phyloP scores from a whole-genome alignment of 2,113 vertebrate species.

The Pithys albifrons region DNA sequence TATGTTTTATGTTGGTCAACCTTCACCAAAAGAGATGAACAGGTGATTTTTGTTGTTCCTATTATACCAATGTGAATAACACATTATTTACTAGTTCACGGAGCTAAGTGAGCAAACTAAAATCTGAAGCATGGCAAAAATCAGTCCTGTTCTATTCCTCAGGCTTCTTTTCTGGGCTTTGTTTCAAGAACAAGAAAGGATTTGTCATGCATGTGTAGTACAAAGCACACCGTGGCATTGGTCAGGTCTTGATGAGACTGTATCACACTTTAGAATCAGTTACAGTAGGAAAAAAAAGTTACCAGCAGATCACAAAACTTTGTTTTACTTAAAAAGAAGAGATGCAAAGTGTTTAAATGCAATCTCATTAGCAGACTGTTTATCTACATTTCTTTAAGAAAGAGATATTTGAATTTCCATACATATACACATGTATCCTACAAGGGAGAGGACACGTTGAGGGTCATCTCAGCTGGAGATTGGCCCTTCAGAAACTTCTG shows the following conservation, averaged over 20 bases:
- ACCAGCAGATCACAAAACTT: not conserved
- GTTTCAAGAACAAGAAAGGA: not conserved
- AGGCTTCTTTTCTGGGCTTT: not conserved
- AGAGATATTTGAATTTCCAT: not conserved
- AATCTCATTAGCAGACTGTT: not conserved
- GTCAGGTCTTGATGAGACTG: not conserved
- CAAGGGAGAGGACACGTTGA: not conserved
- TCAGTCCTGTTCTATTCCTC: not conserved
- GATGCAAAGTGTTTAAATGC: not conserved
- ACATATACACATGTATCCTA: not conserved
- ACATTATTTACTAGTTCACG: not conserved
- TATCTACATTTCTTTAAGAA: not conserved
- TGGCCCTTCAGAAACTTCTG: not conserved
- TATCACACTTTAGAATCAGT: not conserved
- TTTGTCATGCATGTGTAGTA: not conserved
- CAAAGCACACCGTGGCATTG: accelerated
- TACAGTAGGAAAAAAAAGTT: not conserved
- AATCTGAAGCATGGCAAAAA: not conserved
- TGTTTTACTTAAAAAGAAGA: not conserved
- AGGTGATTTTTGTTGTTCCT: not conserved
- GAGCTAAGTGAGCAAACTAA: not conserved
- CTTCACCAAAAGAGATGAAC: not conserved
- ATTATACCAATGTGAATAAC: not conserved
- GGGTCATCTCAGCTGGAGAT: not conserved
- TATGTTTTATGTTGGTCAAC: not conserved